Evolutionary conservation across 1,140 invertebrate species (phyloP), one percentile per base, ranked within the genome.

Genomic region (Drosophila sproati): DNA sequence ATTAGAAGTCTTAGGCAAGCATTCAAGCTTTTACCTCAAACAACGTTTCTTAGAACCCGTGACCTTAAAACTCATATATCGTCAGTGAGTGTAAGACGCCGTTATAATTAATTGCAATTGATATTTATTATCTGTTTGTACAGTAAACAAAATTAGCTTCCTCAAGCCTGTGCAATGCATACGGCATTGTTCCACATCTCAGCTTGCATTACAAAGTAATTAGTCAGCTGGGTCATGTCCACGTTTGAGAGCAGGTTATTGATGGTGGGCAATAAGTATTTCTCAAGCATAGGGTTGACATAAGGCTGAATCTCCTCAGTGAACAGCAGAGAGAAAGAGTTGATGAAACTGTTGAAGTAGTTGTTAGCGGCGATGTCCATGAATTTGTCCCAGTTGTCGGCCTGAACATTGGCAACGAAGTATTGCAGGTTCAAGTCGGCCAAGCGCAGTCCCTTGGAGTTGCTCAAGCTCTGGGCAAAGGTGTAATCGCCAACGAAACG

Each of bases 311-410:
- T 83, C 61, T 87, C 66, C 50, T 73, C 63, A 2, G 63, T 69
- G 35, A 10, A 70, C 56, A 47, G 43, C 62, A 43, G 56, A 56
- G 5, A 76, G 67, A n/a, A 74, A 2, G 29, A 72, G 5, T 35
- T 57, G 2, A 56, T 56, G 6, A 39, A 59, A 1, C 59, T 3
- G 41, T 91, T 91, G 31, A 57, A 12, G 34, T 78, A 83, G 45
- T 86, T 82, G 64, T 90, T 90, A 8, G 56, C 20, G 0, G 87
- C 77, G 52, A 80, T 73, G 50, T 82, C 73, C 82, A 76, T 67
- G 10, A 75, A 56, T 3, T 73, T 52, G 45, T 90, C 70, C 87
- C 87, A 87, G 61, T 81, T 90, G 52, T 63, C 52, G 4, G 57
- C 31, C n/a, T 73, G 54, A 0, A 79, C 74, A 37, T 64, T 75